Percentiles rank a stretch among this genome's conserved stretches.
Conservation (phyloP, 1,140 invertebrate genomes). For the Tetragnatha versicolor region DNA sequence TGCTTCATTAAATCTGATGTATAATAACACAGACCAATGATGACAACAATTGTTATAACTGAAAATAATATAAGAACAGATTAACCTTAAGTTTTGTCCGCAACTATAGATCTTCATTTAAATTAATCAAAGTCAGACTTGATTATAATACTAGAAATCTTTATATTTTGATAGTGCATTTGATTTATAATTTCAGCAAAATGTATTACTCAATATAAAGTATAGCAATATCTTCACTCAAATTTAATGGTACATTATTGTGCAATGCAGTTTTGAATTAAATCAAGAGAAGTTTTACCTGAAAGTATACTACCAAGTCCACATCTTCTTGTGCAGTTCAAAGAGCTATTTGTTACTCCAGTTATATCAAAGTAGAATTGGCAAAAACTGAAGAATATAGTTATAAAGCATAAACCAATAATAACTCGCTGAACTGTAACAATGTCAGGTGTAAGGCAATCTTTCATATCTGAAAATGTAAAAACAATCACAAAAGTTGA, state of each 20-base stretch:
- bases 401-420: conserved; percentile 57
- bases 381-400: conserved; percentile 54
- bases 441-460: conserved; percentile 57
- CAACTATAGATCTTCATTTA: neutral
- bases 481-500: neutral
- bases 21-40: conserved; percentile 57
- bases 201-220: no score
- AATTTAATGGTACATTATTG: no score
- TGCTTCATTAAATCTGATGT: conserved; percentile 50
- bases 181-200: no score
- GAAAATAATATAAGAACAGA: conserved; percentile 1
- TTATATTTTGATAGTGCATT: no score
- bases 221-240: no score
- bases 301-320: conserved; percentile 56
- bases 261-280: no score
- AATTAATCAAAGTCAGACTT: neutral
- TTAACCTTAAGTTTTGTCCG: neutral
- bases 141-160: no score
- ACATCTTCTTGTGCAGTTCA: conserved; percentile 43
- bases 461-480: conserved; percentile 37
- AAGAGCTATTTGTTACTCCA: conserved; percentile 42
- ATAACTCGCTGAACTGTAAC: conserved; percentile 46
- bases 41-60: conserved; percentile 54
- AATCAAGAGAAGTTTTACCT: conserved; percentile 30
- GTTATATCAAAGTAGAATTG: conserved; percentile 57